Conservation (phyloP, 1,140 invertebrate species). For the Oppia nitens region DNA sequence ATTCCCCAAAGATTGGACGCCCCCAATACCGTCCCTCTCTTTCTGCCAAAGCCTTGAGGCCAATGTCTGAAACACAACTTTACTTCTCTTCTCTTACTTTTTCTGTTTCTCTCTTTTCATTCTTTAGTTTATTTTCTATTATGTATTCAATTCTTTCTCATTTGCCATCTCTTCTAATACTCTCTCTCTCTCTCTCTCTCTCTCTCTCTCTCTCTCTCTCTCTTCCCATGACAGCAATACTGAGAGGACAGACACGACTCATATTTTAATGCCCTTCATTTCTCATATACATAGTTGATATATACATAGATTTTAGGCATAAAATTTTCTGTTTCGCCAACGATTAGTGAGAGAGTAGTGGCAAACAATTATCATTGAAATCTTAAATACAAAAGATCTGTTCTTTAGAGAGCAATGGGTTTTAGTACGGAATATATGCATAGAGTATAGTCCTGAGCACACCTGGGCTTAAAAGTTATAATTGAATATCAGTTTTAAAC, state of each 20-base stretch:
- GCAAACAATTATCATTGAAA: not conserved
- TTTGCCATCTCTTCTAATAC: too few relatives aligned
- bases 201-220: not conserved
- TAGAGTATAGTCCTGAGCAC: too few relatives aligned
- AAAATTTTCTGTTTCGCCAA: not conserved
- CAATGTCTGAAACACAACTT: not conserved
- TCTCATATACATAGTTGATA: too few relatives aligned
- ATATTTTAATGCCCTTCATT: slow-evolving; percentile 1
- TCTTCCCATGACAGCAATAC: not conserved
- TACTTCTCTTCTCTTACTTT: not conserved
- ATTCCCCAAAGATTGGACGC: not conserved
- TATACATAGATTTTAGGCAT: too few relatives aligned
- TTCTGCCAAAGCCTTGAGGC: not conserved
- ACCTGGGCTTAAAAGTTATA: not conserved
- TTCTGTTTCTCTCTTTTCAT: not conserved
- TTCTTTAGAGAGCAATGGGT: not conserved
- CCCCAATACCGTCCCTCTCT: not conserved
- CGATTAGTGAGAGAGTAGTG: not conserved
- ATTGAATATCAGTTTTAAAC: not conserved
- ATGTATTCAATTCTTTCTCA: not conserved
- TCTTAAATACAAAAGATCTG: not conserved
- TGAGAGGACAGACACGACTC: not conserved
- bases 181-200: not conserved
- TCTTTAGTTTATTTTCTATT: not conserved
- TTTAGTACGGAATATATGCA: too few relatives aligned